These are phyloP conservation scores for Galbula dea DNA, from an alignment of 2,113 vertebrate genomes.

Conservation along the genomic window DNA sequence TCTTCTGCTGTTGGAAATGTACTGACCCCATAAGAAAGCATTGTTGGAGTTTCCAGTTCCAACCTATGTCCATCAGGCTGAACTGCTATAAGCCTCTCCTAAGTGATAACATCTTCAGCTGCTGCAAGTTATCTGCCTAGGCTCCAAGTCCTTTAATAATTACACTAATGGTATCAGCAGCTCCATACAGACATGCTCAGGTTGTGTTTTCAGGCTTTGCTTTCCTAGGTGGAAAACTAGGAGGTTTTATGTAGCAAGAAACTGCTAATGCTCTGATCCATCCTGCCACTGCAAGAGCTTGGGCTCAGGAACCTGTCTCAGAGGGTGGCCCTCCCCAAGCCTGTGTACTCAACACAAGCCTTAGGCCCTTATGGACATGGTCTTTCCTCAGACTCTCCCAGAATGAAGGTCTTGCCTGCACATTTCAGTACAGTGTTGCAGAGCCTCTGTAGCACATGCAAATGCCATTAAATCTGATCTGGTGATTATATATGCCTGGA, in stretches of 20 bases:
- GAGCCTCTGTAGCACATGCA: background rate
- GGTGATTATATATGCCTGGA: background rate
- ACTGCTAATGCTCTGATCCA: background rate
- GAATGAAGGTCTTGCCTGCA: background rate
- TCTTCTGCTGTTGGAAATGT: background rate
- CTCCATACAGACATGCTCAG: background rate
- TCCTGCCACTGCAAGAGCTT: fast-evolving
- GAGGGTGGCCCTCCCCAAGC: background rate
- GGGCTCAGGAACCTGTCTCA: fast-evolving
- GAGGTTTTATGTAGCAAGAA: background rate
- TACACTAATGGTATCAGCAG: background rate
- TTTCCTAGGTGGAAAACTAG: background rate
- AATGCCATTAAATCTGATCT: background rate
- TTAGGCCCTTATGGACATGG: fast-evolving
- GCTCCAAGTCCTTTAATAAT: background rate
- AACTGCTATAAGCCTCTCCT: background rate
- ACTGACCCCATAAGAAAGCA: background rate
- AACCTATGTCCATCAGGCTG: background rate
- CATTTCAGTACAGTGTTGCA: background rate
- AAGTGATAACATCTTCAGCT: background rate
- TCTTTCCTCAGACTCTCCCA: background rate
- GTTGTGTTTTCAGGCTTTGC: background rate
- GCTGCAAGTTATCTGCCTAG: background rate
- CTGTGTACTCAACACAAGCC: fast-evolving
- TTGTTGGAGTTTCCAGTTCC: background rate